A percentile compares a stretch with the other conserved stretches of the same genome.
Evolutionary conservation across 2,888 invertebrate species (phyloP).

Genomic region (Xestia rhomboidea): DNA sequence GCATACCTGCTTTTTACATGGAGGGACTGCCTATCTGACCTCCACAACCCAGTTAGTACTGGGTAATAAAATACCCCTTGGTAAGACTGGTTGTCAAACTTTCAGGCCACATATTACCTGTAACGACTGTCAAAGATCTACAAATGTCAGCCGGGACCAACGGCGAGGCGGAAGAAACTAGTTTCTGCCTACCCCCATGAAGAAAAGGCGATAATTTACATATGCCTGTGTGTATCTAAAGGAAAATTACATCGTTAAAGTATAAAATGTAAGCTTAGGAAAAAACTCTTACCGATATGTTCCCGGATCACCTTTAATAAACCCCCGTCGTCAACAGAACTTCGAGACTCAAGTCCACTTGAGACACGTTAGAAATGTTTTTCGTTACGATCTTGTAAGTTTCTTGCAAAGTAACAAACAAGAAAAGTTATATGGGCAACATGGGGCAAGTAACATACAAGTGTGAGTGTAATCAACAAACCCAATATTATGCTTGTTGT

Average conservation of each 20-base stretch:
- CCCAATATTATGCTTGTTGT: not conserved
- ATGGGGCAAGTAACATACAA: slow-evolving; percentile 4
- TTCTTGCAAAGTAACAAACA: slow-evolving; percentile 17
- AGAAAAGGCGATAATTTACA: not conserved
- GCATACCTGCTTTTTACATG: too few relatives aligned
- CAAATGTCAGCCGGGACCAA: too few relatives aligned
- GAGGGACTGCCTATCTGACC: too few relatives aligned
- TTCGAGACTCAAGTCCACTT: slow-evolving; percentile 19
- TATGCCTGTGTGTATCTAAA: not conserved
- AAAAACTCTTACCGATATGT: not conserved
- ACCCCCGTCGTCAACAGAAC: slow-evolving; percentile 20
- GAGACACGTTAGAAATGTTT: slow-evolving; percentile 31
- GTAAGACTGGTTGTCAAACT: too few relatives aligned
- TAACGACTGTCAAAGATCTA: too few relatives aligned
- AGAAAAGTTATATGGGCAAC: slow-evolving; percentile 25
- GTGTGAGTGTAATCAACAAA: not conserved
- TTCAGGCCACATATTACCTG: too few relatives aligned
- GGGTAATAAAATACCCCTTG: too few relatives aligned
- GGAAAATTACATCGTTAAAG: not conserved
- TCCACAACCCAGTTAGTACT: too few relatives aligned
- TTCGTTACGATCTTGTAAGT: slow-evolving; percentile 22
- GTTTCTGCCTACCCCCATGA: not conserved
- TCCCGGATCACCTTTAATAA: not conserved
- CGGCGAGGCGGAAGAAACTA: too few relatives aligned
- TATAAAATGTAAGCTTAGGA: not conserved